phyloP scores from a whole-genome alignment of 2,888 invertebrate genomes.

The Horisme vitalbata region DNA sequence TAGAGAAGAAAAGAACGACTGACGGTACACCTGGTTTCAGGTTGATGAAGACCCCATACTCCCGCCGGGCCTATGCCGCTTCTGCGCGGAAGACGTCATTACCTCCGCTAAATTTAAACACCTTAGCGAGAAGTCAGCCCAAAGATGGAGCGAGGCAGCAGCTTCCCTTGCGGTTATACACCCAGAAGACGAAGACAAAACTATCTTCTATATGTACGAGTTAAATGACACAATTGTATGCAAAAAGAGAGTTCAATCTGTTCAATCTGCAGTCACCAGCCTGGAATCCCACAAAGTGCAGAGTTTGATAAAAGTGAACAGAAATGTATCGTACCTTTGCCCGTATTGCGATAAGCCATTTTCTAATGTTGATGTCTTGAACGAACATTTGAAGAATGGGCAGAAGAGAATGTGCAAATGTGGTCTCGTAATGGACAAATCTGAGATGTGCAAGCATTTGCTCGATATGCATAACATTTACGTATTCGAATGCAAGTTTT shows the following conservation, averaged over 20 bases:
- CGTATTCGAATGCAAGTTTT: slow-evolving; percentile 45
- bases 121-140: slow-evolving; percentile 49
- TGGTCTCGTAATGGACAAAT: slow-evolving; percentile 44
- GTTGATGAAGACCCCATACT: slow-evolving; percentile 56
- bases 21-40: slow-evolving; percentile 73
- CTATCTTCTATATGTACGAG: slow-evolving; percentile 50
- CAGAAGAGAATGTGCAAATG: slow-evolving; percentile 52
- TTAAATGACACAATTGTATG: slow-evolving; percentile 39
- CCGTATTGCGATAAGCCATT: slow-evolving; percentile 21
- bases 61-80: slow-evolving; percentile 58
- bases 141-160: slow-evolving; percentile 51
- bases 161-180: slow-evolving; percentile 39
- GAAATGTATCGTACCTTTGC: slow-evolving; percentile 13
- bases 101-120: slow-evolving; percentile 52
- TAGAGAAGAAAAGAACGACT: slow-evolving; percentile 52
- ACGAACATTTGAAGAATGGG: slow-evolving; percentile 54
- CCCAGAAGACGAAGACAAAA: slow-evolving; percentile 43
- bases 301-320: slow-evolving; percentile 3
- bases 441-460: slow-evolving; percentile 52
- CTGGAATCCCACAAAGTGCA: slow-evolving; percentile 27
- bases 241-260: not conserved
- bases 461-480: slow-evolving; percentile 38
- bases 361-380: slow-evolving; percentile 40
- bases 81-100: slow-evolving; percentile 53
- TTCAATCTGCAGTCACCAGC: not conserved